Evolutionary conservation across 2,797 vertebrate genomes (phyloP).

Genomic region (Scyliorhinus canicula): DNA sequence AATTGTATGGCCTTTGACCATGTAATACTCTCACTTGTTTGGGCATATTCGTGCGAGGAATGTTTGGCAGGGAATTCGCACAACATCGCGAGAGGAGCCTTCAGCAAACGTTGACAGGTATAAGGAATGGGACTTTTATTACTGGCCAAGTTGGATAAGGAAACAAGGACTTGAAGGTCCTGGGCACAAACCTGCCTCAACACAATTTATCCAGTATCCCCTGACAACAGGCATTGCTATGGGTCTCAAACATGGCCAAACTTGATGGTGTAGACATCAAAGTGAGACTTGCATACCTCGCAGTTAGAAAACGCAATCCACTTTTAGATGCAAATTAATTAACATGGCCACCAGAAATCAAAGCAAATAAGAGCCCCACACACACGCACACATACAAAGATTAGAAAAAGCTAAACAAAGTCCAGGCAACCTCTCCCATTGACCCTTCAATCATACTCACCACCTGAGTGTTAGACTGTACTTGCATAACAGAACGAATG

Average conservation of each 20-base stretch:
- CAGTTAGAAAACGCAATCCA: constrained; percentile 60
- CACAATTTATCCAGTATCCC: constrained; percentile 64
- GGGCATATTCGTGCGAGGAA: neutral
- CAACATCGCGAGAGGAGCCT: neutral
- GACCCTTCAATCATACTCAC: constrained; percentile 64
- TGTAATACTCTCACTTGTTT: constrained; percentile 31
- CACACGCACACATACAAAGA: constrained; percentile 46
- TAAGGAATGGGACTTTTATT: neutral
- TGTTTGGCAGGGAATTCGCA: neutral
- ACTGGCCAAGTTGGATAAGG: constrained; percentile 34
- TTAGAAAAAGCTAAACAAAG: constrained; percentile 62
- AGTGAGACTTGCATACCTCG: constrained; percentile 66
- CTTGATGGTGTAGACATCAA: constrained; percentile 69
- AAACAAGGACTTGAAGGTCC: constrained; percentile 30
- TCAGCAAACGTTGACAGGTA: constrained; percentile 21
- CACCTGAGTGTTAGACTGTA: neutral
- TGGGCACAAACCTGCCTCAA: constrained; percentile 20
- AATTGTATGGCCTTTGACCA: constrained; percentile 33
- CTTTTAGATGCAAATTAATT: constrained; percentile 64
- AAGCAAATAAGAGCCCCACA: constrained; percentile 52
- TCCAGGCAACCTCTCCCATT: constrained; percentile 66
- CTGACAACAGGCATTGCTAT: constrained; percentile 65
- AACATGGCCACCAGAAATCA: constrained; percentile 70
- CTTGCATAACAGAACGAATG: neutral
- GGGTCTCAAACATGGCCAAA: constrained; percentile 61